phyloP scores from a whole-genome alignment of 2,888 invertebrate genomes.

The Callimorpha dominula region DNA sequence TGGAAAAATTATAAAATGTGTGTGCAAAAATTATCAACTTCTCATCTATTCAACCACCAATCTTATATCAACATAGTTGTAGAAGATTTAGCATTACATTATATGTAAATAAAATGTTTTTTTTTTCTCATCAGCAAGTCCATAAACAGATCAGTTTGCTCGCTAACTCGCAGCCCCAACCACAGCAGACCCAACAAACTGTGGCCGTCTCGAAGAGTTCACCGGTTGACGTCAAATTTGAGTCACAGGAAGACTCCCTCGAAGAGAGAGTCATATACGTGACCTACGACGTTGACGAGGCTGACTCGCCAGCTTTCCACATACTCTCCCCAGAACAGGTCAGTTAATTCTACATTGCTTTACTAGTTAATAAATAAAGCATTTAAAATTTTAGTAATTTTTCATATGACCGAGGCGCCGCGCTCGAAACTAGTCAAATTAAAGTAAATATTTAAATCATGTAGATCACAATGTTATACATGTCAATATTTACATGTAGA shows the following conservation, averaged over 20 bases:
- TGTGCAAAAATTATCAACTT: no score
- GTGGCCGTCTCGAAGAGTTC: constrained; percentile 23
- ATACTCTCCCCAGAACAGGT: constrained; percentile 73
- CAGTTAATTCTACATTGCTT: not conserved
- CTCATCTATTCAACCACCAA: no score
- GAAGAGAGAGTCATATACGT: constrained; percentile 80
- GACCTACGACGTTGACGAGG: constrained; percentile 73
- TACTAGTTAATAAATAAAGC: not conserved
- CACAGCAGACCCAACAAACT: constrained; percentile 20
- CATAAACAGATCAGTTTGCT: constrained; percentile 76
- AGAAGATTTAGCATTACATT: no score
- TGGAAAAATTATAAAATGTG: no score
- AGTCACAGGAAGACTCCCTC: constrained; percentile 38
- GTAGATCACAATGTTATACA: no score
- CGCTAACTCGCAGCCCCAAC: constrained; percentile 51
- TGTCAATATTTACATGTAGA: no score
- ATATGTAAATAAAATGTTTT: not conserved
- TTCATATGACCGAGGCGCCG: no score
- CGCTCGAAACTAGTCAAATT: no score
- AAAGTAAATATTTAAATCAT: no score
- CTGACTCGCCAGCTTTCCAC: constrained; percentile 63
- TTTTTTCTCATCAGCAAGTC: constrained; percentile 55
- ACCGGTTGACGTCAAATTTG: constrained; percentile 30
- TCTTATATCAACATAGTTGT: no score
- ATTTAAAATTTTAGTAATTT: no score